Evolutionary conservation across 2,888 invertebrate species (phyloP).

Genomic region (Agrotis puta): DNA sequence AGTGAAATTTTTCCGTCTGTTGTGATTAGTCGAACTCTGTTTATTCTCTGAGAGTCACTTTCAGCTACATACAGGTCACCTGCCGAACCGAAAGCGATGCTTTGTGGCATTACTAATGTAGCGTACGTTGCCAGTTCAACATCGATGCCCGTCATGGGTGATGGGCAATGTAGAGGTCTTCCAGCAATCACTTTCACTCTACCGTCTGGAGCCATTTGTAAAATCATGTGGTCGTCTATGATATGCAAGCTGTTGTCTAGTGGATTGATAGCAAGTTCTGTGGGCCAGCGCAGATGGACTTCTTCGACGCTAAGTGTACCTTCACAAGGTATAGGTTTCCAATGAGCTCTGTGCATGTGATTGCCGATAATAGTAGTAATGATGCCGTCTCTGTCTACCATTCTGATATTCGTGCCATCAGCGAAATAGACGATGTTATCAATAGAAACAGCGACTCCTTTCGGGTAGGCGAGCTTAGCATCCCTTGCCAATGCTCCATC

Average conservation of each 20-base stretch:
- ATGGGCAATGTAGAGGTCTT: constrained; percentile 97
- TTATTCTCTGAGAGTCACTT: constrained; percentile 98
- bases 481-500: constrained; percentile 98
- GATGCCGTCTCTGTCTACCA: constrained; percentile 97
- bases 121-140: constrained; percentile 97
- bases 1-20: constrained; percentile 98
- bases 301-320: constrained; percentile 97
- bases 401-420: constrained; percentile 98
- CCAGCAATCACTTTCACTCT: constrained; percentile 98
- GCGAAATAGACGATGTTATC: constrained; percentile 98
- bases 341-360: constrained; percentile 97
- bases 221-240: constrained; percentile 98
- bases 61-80: constrained; percentile 98
- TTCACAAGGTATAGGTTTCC: constrained; percentile 98
- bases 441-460: constrained; percentile 98
- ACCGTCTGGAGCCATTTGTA: constrained; percentile 97
- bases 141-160: constrained; percentile 95
- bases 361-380: constrained; percentile 98
- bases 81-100: constrained; percentile 97
- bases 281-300: constrained; percentile 98
- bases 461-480: constrained; percentile 98
- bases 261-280: constrained; percentile 98
- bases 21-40: constrained; percentile 96
- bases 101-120: constrained; percentile 97
- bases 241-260: constrained; percentile 98